Percentiles rank a stretch among this genome's conserved stretches.
Conservation (phyloP, 2,113 vertebrate species). For the Crotalus helleri region DNA sequence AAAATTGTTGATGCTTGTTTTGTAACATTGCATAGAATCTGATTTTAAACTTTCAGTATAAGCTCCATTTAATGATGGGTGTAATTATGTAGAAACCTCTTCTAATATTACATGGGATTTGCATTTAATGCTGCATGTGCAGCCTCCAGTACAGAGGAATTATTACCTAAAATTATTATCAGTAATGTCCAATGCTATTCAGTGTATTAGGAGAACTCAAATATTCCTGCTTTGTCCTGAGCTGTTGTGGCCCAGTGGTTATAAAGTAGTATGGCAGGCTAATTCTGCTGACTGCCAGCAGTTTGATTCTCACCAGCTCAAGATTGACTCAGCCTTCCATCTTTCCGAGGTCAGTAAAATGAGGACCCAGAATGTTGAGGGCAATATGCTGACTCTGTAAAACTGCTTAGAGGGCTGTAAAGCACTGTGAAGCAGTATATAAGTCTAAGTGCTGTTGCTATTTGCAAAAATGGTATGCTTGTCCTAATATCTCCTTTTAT, state of each 20-base stretch:
- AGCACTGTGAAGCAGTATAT: not conserved
- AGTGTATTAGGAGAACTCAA: not conserved
- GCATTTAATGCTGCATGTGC: not conserved
- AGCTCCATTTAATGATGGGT: not conserved
- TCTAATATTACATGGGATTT: not conserved
- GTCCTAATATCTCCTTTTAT: not conserved
- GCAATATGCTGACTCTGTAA: not conserved
- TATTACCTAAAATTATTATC: not conserved
- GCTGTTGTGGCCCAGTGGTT: not conserved
- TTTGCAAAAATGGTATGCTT: not conserved
- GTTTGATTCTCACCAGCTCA: not conserved
- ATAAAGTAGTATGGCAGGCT: not conserved
- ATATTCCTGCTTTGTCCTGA: not conserved
- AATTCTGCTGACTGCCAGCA: not conserved
- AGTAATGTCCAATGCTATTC: not conserved
- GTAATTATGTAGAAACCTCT: not conserved
- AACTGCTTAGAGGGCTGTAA: not conserved
- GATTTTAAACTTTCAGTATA: not conserved
- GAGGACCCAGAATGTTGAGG: not conserved
- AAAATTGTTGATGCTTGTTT: not conserved
- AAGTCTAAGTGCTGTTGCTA: not conserved
- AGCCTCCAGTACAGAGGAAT: not conserved
- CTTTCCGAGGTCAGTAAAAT: not conserved
- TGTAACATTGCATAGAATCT: not conserved
- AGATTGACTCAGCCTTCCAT: not conserved